Base-by-base conservation (phyloP, 2,888 invertebrate genomes). In the Hydraecia micacea region DNA sequence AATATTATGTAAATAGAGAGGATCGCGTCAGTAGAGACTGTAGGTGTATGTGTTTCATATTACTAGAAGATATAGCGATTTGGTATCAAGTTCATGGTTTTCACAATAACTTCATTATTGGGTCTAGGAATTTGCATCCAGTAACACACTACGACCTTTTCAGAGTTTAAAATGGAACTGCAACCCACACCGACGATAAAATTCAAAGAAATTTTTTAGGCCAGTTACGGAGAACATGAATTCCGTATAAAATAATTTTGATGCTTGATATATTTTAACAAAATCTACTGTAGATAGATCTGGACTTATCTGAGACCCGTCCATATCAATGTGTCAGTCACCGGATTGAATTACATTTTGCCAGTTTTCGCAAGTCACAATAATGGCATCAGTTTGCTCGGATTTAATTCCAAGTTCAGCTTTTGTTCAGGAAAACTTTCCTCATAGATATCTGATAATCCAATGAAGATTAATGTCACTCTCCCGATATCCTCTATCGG, bases 391-490 rank as follows among this genome's bases (percentile, higher is more conserved):
- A 84, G 67, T 80, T 80, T 60, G 58, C 36, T 73, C 62, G 42
- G 66, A 78, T 81, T 84, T 80, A 72, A 81, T 88, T 78, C 63
- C 60, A 72, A 81, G 69, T 73, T 73, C 73, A 68, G 39, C 60
- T 69, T 76, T 86, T 80, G 74, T 79, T 83, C 65, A 68, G 58
- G 52, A 52, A 76, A 81, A 83, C 75, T 80, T 86, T 81, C 65
- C 83, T 89, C 74, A 81, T 79, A 52, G 73, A 77, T 77, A 84
- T 85, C 82, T 81, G 70, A 81, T 84, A 85, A 90, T 87, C 76
- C 66, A 83, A 86, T 87, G 75, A 84, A 79, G 82, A 88, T 88
- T 81, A 82, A 77, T 80, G 88, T 76, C 87, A 84, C 80, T 84
- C 80, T 79, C 77, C 80, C 80, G 80, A 86, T 85, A 87, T 86